phyloP scores from a whole-genome alignment of 1,140 invertebrate genomes.

The Drosophila ananassae region DNA sequence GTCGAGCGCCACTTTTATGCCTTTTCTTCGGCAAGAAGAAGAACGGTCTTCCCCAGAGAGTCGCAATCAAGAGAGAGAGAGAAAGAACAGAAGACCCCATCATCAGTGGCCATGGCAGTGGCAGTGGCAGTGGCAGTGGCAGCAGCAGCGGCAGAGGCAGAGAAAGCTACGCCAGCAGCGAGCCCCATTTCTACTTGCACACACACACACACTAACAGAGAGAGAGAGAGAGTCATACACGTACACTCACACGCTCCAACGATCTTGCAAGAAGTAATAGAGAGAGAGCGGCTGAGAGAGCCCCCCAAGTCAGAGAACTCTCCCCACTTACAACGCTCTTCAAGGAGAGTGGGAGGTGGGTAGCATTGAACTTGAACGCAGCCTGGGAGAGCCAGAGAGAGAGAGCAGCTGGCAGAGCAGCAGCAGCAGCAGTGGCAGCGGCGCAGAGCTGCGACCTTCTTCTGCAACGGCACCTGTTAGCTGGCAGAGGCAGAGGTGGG shows the following conservation, averaged over 20 bases:
- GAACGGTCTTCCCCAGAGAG: slow-evolving; percentile 40
- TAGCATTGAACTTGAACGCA: slow-evolving; percentile 77
- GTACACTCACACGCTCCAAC: slow-evolving; percentile 42
- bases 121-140: slow-evolving; percentile 4
- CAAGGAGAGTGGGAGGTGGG: slow-evolving; percentile 14
- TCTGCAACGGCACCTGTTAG: slow-evolving; percentile 55
- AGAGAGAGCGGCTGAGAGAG: slow-evolving; percentile 14
- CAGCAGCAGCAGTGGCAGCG: slow-evolving; percentile 9
- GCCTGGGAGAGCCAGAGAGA: slow-evolving; percentile 22
- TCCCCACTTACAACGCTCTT: slow-evolving; percentile 48
- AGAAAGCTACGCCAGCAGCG: slow-evolving; percentile 32
- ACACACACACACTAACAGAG: slow-evolving; percentile 22
- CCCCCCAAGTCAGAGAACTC: slow-evolving; percentile 22
- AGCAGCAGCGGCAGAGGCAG: slow-evolving; percentile 43
- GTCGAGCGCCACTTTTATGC: slow-evolving; percentile 83
- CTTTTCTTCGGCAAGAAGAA: slow-evolving; percentile 67
- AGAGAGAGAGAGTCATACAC: slow-evolving; percentile 6
- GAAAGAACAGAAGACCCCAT: slow-evolving; percentile 13
- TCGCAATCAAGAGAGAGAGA: slow-evolving; percentile 37
- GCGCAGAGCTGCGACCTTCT: slow-evolving; percentile 30
- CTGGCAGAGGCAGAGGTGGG: slow-evolving; percentile 8
- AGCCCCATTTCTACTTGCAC: slow-evolving; percentile 67
- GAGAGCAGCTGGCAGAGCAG: slow-evolving; percentile 6
- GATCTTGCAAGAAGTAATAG: slow-evolving; percentile 21
- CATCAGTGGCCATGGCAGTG: neutral